Evolutionary conservation across 1,140 invertebrate genomes (phyloP), one percentile per base, ranked within the genome.

Genomic region (Drosophila dunni): DNA sequence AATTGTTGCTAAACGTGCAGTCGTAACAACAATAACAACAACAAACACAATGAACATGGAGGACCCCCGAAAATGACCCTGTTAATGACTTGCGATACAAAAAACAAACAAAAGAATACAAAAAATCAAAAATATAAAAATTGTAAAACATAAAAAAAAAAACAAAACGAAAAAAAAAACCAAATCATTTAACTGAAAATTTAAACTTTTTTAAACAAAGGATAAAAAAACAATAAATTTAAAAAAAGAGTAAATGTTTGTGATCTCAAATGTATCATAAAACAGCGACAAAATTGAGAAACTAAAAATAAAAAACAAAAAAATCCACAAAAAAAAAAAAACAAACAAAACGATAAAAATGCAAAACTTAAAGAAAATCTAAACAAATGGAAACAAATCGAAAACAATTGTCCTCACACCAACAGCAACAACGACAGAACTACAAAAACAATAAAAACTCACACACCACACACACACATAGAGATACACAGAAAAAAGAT

Each of bases 1-100:
- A 93, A 78, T 75, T 94, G 82, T 80, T 94, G 88, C 90, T 94
- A 56, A 94, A 94, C 70, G 93, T 94, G 90, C 93, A 94, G 76
- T 93, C 93, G 82, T 94, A 93, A 93, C 91, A 42, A 29, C 44
- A 66, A 60, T 38, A 54, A 61, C 46, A 50, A 33, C 45, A 45
- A 71, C 76, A 66, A 58, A 50, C 33, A 66, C 54, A 50, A 20
- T 73, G 72, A 88, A 64, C 50, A 71, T 68, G 71, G 45, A 71
- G 68, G 75, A 86, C 83, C 83, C 83, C 24, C 24, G 24, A 29
- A 75, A 66, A 68, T 51, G 48, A 88, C 73, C 76, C 76, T 69
- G 79, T 83, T 70, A 81, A 88, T 77, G 72, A 81, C 68, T 76
- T 76, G 67, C 38, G 61, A 68, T 66, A 73, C 62, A 68, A 48